Evolutionary conservation across 2,113 vertebrate genomes (phyloP).

Genomic region (Tupaia chinensis): DNA sequence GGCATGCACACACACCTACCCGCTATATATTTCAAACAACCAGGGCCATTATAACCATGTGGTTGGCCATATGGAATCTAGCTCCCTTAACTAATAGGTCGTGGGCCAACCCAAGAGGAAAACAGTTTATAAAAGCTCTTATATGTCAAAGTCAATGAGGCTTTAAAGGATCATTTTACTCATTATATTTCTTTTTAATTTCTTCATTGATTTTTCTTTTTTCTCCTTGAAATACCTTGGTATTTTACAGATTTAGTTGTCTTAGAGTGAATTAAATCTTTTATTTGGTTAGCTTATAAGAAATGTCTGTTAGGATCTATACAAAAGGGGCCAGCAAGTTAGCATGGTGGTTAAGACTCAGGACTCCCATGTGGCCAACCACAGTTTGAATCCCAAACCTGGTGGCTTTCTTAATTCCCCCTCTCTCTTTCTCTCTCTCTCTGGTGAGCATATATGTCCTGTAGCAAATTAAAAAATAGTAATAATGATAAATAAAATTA

Average conservation of each 20-base stretch:
- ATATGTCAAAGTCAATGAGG: slow-evolving; percentile 27
- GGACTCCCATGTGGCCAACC: no score
- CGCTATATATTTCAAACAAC: no score
- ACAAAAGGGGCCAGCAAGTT: neutral
- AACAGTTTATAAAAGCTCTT: slow-evolving; percentile 11
- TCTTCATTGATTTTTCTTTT: slow-evolving; percentile 8
- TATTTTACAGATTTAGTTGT: slow-evolving; percentile 50
- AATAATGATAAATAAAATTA: no score
- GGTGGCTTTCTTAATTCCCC: no score
- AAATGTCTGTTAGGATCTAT: slow-evolving; percentile 16
- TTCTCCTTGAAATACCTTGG: slow-evolving; percentile 42
- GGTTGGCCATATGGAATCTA: no score
- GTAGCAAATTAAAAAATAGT: no score
- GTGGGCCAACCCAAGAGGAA: neutral
- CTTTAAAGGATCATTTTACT: slow-evolving; percentile 43
- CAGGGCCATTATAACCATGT: no score
- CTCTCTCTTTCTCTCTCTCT: no score
- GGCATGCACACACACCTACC: no score
- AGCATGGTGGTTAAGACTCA: neutral
- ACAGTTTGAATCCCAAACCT: no score
- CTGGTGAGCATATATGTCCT: no score
- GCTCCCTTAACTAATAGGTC: no score
- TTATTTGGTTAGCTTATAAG: slow-evolving; percentile 30
- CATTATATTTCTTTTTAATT: slow-evolving; percentile 27
- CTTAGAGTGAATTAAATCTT: slow-evolving; percentile 43